phyloP scores from a whole-genome alignment of 1,140 invertebrate genomes.

The Caenorhabditis tropicalis region DNA sequence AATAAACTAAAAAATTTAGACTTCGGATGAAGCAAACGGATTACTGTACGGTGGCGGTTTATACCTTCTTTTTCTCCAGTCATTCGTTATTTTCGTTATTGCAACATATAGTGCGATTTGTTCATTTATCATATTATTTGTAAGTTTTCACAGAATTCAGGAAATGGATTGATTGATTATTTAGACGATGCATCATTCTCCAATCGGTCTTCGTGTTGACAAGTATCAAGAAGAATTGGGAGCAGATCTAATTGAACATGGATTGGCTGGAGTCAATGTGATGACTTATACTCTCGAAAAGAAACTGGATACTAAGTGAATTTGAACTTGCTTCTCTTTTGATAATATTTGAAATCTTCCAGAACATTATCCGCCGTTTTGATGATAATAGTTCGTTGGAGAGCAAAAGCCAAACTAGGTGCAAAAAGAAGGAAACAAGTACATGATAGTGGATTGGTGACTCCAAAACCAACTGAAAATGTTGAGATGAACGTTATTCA shows the following conservation, averaged over 20 bases:
- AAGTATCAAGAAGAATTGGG: constrained; percentile 84
- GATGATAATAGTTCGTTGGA: constrained; percentile 48
- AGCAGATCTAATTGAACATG: constrained; percentile 86
- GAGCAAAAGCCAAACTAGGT: constrained; percentile 45
- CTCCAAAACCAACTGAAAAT: not conserved
- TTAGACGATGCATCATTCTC: constrained; percentile 80
- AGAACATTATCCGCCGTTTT: constrained; percentile 47
- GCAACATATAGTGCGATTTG: constrained; percentile 46
- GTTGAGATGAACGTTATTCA: constrained; percentile 22
- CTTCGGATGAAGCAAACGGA: constrained; percentile 57
- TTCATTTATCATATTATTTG: constrained; percentile 55
- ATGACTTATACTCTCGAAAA: constrained; percentile 65
- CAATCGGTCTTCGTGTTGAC: constrained; percentile 82
- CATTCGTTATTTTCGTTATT: constrained; percentile 49
- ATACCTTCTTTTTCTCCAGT: constrained; percentile 31
- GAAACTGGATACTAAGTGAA: constrained; percentile 62
- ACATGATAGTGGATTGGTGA: not conserved
- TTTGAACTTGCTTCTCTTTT: not conserved
- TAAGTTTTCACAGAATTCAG: constrained; percentile 6
- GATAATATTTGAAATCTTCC: too few relatives aligned
- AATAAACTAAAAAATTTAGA: not conserved
- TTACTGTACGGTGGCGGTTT: constrained; percentile 62
- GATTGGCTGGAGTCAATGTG: constrained; percentile 74
- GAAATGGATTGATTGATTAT: not conserved
- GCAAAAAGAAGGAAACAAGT: constrained; percentile 32